Conservation (phyloP, 2,888 invertebrate species). For the Lingula anatina region DNA sequence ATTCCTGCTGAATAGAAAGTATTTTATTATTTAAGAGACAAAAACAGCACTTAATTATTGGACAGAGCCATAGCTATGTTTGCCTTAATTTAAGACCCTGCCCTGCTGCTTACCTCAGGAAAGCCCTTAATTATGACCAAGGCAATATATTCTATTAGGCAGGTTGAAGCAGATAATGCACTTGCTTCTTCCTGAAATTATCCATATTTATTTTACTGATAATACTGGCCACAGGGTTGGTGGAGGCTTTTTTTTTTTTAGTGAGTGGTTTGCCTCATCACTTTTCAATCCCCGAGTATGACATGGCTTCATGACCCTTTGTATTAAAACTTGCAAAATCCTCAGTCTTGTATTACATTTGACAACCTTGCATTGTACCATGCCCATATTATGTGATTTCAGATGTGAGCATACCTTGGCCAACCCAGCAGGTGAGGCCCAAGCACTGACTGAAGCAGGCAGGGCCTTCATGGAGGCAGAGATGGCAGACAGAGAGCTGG, state of each 20-base stretch:
- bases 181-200: not conserved
- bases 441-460: slow-evolving; percentile 73
- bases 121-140: not conserved
- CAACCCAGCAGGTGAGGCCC: slow-evolving; percentile 70
- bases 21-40: too few species aligned
- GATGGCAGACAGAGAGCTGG: slow-evolving; percentile 63
- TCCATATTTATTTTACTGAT: not conserved
- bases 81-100: not conserved
- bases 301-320: too few species aligned
- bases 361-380: too few species aligned
- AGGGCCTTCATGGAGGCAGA: slow-evolving; percentile 75
- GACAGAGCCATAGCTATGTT: not conserved
- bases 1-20: too few species aligned
- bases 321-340: too few species aligned
- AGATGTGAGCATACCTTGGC: slow-evolving; percentile 77
- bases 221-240: not conserved
- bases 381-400: too few species aligned
- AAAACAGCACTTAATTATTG: too few species aligned
- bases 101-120: not conserved
- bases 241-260: not conserved
- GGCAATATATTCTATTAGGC: not conserved
- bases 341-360: too few species aligned
- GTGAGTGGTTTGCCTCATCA: not conserved
- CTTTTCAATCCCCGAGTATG: too few species aligned
- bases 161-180: not conserved